phyloP scores from a whole-genome alignment of 1,140 invertebrate genomes.

The Drosophila tsacasi region DNA sequence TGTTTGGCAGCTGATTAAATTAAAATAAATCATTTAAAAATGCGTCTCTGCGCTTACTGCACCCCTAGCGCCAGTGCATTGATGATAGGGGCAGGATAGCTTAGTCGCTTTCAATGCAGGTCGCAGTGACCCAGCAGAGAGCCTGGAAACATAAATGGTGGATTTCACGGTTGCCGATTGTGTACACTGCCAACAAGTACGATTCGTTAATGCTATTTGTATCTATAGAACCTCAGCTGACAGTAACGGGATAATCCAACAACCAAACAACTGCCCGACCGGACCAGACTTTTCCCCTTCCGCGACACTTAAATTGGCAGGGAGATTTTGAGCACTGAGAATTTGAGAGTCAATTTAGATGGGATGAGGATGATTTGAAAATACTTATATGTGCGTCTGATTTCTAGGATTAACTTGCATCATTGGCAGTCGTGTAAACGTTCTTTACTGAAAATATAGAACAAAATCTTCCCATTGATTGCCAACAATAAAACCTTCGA shows the following conservation, averaged over 20 bases:
- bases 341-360: background rate
- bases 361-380: background rate
- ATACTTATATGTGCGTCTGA: background rate
- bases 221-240: slow-evolving; percentile 72
- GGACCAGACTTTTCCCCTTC: background rate
- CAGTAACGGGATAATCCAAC: slow-evolving; percentile 69
- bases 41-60: slow-evolving; percentile 29
- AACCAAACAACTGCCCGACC: slow-evolving; percentile 49
- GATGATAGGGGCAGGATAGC: slow-evolving; percentile 48
- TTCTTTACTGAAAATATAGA: too few species aligned
- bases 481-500: too few species aligned
- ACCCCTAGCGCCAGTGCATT: background rate
- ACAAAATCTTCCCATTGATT: too few species aligned
- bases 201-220: slow-evolving; percentile 18
- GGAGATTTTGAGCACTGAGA: background rate
- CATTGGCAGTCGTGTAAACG: too few species aligned
- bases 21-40: slow-evolving; percentile 79
- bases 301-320: background rate
- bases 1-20: slow-evolving; percentile 81
- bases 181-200: slow-evolving; percentile 33
- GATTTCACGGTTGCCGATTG: slow-evolving; percentile 45
- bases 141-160: slow-evolving; percentile 2
- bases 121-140: slow-evolving; percentile 22
- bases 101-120: slow-evolving; percentile 6
- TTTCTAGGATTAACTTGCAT: background rate